Conservation (phyloP, 2,888 invertebrate species). For the Altica lythri region DNA sequence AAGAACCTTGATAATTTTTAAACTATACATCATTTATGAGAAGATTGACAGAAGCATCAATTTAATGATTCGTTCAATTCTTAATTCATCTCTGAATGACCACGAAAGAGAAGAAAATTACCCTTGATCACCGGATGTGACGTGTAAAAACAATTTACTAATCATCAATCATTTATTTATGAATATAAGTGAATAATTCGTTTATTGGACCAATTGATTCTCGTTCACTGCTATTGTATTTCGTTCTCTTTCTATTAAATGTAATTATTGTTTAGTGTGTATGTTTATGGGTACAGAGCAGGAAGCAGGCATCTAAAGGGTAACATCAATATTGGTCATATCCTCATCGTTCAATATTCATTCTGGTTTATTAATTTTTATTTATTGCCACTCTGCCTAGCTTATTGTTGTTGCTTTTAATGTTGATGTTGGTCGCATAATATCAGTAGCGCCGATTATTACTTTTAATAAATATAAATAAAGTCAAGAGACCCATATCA, state of each 20-base stretch:
- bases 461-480: no score
- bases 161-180: conserved; percentile 59
- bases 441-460: no score
- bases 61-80: conserved; percentile 18
- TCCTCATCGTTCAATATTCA: conserved; percentile 40
- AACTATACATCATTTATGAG: no score
- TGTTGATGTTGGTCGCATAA: no score
- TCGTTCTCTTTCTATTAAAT: conserved; percentile 38
- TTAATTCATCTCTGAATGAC: conserved; percentile 28
- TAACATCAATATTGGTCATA: conserved; percentile 47
- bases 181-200: conserved; percentile 55
- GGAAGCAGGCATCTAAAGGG: conserved; percentile 43
- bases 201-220: conserved; percentile 54
- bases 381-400: conserved; percentile 29
- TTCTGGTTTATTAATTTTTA: conserved; percentile 37
- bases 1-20: no score
- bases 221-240: conserved; percentile 47
- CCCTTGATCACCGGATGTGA: conserved; percentile 53
- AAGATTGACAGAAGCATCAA: no score
- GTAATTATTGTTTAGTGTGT: conserved; percentile 29
- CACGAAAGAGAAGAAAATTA: conserved; percentile 28
- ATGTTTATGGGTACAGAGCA: conserved; percentile 28
- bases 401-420: no score
- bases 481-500: no score
- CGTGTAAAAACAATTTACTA: conserved; percentile 57